Evolutionary conservation across 2,797 vertebrate genomes (phyloP), one percentile per base, ranked within the genome.

Genomic region (Pagetopsis macropterus): DNA sequence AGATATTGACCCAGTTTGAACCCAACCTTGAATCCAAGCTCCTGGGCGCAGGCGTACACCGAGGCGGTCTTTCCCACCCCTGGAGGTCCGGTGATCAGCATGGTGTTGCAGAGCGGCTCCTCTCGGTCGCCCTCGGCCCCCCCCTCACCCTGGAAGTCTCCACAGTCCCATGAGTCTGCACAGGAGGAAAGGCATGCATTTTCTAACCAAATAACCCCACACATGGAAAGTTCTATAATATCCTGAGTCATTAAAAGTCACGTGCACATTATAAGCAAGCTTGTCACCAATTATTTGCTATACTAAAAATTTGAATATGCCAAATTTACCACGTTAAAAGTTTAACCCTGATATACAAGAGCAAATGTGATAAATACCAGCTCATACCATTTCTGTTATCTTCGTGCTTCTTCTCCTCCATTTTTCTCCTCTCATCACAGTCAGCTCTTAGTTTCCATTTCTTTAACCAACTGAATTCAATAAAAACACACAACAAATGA

Each of bases 21-120:
- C 31, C 75, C 8, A 16, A 99, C 98, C 96, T 99, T 97, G 86
- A 98, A 99, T 2, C 98, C 97, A 1, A 99, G 95, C 81, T 99
- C 96, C 87, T 95, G 95, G 23, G 97, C 95, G 74, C 97, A 98
- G 77, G 98, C 97, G 4, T 98, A 98, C 15, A 99, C 97, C 0
- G 96, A 94, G 15, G 97, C 96, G 0, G 97, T 99, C 83, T 99
- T 99, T 9, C 98, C 97, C 57, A 96, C 93, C 6, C 98, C 98
- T 0, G 94, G 86, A 7, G 97, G 97, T 59, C 98, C 98, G 2
- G 93, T 94, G 44, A 99, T 95, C 72, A 99, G 93, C 70, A 97
- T 75, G 0, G 96, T 94, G 84, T 96, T 98, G 78, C 95, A 94
- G 40, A 96, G 92, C 3, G 49, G 79, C 51, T 65, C 87, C 55